Evolutionary conservation across 1,140 invertebrate genomes (phyloP).

Genomic region (Brachystomella parvula): DNA sequence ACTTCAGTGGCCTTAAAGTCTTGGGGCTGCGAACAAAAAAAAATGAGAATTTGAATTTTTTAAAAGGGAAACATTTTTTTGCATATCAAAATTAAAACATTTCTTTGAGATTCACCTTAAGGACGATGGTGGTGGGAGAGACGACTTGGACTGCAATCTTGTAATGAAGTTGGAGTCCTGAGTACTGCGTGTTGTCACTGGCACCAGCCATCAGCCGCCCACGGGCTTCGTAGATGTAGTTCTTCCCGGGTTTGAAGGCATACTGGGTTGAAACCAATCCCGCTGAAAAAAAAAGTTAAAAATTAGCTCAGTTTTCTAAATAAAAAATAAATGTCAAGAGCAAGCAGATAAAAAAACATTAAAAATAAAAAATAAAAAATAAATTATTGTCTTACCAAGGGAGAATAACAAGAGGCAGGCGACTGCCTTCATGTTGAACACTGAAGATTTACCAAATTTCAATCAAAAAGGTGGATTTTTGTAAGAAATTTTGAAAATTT

Average conservation of each 20-base stretch:
- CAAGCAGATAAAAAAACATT: background rate
- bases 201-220: background rate
- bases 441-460: background rate
- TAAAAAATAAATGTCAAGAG: too few species aligned
- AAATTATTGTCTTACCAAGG: too few species aligned
- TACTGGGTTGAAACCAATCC: background rate
- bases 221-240: background rate
- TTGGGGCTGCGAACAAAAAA: background rate
- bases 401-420: conserved; percentile 2
- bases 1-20: background rate
- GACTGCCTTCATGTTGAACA: background rate
- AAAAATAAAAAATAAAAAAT: background rate
- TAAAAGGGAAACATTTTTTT: background rate
- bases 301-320: background rate
- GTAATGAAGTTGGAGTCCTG: background rate
- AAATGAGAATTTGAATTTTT: too few species aligned
- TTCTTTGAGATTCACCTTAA: conserved; percentile 6
- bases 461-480: background rate
- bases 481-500: background rate
- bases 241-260: conserved; percentile 4
- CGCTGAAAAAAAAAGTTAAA: conserved; percentile 1
- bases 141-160: background rate
- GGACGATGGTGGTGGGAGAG: background rate
- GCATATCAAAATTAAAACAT: background rate
- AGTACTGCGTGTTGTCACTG: background rate